A percentile compares a stretch with the other conserved stretches of the same genome.
These are phyloP conservation scores for Orchesella flavescens DNA, from an alignment of 2,888 invertebrate species.

Conservation along the genomic window DNA sequence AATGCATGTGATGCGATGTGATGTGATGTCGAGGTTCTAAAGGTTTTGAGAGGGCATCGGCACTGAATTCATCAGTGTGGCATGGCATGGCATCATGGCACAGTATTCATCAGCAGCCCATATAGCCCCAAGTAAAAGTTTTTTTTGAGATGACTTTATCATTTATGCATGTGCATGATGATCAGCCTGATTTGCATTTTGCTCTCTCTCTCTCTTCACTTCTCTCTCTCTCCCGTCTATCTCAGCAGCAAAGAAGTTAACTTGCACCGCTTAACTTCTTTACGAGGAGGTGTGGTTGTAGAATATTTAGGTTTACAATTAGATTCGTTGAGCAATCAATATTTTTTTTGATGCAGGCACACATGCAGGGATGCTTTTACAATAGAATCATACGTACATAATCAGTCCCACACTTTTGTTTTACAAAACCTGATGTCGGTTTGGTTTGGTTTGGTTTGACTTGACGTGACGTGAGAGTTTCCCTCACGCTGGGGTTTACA, in stretches of 20 bases:
- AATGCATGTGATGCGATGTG: no score
- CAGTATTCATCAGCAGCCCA: conserved; percentile 37
- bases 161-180: conserved; percentile 64
- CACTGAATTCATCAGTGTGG: conserved; percentile 39
- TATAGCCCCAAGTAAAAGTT: conserved; percentile 49
- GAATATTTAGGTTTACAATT: conserved; percentile 36
- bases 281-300: conserved; percentile 27
- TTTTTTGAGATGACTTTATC: conserved; percentile 56
- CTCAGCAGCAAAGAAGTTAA: conserved; percentile 38
- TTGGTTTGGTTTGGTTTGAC: no score
- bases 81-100: conserved; percentile 7
- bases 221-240: conserved; percentile 37
- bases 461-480: no score
- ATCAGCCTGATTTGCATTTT: conserved; percentile 63
- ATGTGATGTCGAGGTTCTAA: no score
- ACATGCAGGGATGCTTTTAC: no score
- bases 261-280: conserved; percentile 23
- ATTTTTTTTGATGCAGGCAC: background rate
- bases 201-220: conserved; percentile 40
- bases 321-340: conserved; percentile 30
- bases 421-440: no score
- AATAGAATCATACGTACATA: no score
- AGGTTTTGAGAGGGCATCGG: conserved; percentile 31
- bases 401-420: no score
- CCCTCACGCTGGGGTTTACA: no score